phyloP scores from a whole-genome alignment of 2,888 invertebrate genomes.

The Cataglyphis altisquamis region DNA sequence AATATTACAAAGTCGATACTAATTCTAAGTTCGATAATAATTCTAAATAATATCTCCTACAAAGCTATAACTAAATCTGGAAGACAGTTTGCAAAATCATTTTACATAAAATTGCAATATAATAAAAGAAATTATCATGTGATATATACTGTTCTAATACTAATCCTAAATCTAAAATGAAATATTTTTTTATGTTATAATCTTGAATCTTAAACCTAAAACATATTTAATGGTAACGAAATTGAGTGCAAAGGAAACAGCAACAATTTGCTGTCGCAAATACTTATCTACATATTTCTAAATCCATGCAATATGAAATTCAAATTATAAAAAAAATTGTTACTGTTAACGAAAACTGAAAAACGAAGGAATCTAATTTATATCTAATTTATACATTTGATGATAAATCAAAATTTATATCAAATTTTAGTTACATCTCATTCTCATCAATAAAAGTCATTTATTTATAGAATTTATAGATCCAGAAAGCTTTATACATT shows the following conservation, averaged over 20 bases:
- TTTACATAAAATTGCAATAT: background rate
- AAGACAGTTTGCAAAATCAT: slow-evolving; percentile 6
- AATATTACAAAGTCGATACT: slow-evolving; percentile 1
- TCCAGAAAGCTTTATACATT: background rate
- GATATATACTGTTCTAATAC: background rate
- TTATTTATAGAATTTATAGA: background rate
- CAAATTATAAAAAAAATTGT: slow-evolving; percentile 36
- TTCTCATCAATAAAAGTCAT: background rate
- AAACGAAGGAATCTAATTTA: background rate
- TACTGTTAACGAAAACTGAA: background rate
- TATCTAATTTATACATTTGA: background rate
- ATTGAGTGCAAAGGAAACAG: background rate
- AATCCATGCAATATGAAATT: background rate
- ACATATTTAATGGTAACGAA: slow-evolving; percentile 12
- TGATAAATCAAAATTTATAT: background rate
- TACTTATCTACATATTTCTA: background rate
- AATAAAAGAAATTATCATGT: background rate
- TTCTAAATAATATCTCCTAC: slow-evolving; percentile 4
- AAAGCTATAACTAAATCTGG: background rate
- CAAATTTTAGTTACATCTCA: background rate
- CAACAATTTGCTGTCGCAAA: background rate
- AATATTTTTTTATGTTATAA: slow-evolving; percentile 9
- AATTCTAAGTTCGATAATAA: background rate
- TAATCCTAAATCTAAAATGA: slow-evolving; percentile 23
- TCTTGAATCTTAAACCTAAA: slow-evolving; percentile 6